Base-by-base conservation (phyloP, 2,888 invertebrate genomes). In the Epinotia demarniana region DNA sequence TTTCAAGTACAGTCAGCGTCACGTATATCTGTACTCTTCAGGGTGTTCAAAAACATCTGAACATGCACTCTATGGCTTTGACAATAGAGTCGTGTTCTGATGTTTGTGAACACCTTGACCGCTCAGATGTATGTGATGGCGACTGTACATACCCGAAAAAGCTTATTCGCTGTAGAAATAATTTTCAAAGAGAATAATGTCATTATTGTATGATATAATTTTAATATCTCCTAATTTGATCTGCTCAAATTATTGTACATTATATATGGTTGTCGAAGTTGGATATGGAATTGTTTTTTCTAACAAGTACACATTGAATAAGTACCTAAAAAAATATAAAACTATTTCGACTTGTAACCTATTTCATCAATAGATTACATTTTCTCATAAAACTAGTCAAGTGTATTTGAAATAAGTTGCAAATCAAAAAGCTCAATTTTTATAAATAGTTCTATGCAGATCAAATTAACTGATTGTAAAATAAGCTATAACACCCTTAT, bases 321-420 rank as follows among this genome's bases (percentile, higher is more conserved):
- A 16, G 3, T 16, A 53, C 6, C 3, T 13, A 49, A n/a, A 53
- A 5, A 5, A 2, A n/a, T n/a, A n/a, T n/a, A n/a, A 53, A 53
- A n/a, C 16, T 53, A 1, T 6, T 53, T 53, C 53, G 4, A 53
- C 53, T 53, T 53, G 66, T 55, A 55, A 53, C 53, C n/a, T 66
- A 66, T 66, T 66, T 33, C 5, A 16, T 18, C 53, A 66, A 58
- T 16, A 57, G 39, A 67, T 57, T 19, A 33, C 33, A 33, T 19
- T 70, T 79, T 79, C 78, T 78, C 78, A 78, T 79, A 76, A 74
- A 19, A 39, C 64, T 75, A 60, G 60, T 64, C 74, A 72, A 55
- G 18, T 8, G 33, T 67, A 60, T 58, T 68, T 11, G 16, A 12
- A 63, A 68, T 60, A 73, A 67, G 62, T 76, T 71, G 66, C 74